These are phyloP conservation scores for Odobenus rosmarus DNA, from an alignment of 2,113 vertebrate genomes.

Conservation along the genomic window DNA sequence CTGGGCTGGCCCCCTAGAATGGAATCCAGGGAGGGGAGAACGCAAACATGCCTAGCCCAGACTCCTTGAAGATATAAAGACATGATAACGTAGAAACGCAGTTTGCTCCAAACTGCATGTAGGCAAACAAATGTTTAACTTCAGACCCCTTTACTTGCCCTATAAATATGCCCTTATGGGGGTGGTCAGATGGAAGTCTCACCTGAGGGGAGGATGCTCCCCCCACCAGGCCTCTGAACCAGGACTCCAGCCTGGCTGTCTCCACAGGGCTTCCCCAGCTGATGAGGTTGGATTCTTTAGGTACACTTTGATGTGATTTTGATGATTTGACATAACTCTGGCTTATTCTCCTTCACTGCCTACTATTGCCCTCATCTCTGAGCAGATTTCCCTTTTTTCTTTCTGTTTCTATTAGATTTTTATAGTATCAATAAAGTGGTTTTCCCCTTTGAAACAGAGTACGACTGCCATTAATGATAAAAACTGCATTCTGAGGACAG, in stretches of 20 bases:
- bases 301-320: not conserved
- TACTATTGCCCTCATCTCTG: not conserved
- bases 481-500: not conserved
- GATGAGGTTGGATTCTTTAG: not conserved
- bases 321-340: not conserved
- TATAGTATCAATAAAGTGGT: not conserved
- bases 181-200: not conserved
- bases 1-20: not conserved
- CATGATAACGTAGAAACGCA: not conserved
- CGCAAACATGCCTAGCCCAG: not conserved
- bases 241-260: not conserved
- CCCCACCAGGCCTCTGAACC: not conserved
- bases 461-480: not conserved
- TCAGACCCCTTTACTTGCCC: not conserved
- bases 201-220: not conserved
- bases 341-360: not conserved
- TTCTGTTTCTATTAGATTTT: not conserved
- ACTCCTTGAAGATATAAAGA: not conserved
- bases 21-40: not conserved
- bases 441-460: not conserved
- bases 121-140: not conserved
- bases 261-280: not conserved
- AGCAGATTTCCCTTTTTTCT: not conserved
- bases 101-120: not conserved
- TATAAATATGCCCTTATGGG: not conserved